A percentile compares a stretch with the other conserved stretches of the same genome.
Conservation (phyloP, 2,888 invertebrate genomes). For the Heteromurus nitidus region DNA sequence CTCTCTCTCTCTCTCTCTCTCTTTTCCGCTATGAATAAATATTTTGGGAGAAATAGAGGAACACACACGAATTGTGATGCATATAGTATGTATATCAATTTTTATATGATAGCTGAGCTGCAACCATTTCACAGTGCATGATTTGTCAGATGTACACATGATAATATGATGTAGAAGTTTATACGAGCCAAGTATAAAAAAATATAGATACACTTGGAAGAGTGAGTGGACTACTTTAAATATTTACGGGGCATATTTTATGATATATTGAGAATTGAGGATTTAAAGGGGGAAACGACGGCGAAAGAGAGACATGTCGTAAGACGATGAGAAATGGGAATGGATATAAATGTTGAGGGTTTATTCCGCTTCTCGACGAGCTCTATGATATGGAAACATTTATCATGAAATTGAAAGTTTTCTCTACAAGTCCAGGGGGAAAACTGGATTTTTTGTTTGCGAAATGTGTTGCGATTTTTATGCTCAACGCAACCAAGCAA, state of each 20-base stretch:
- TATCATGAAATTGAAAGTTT: conserved; percentile 44
- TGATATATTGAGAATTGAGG: conserved; percentile 65
- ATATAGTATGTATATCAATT: no score
- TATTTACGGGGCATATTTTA: conserved; percentile 66
- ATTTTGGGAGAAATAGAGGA: conserved; percentile 21
- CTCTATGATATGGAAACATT: conserved; percentile 41
- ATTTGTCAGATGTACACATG: conserved; percentile 20
- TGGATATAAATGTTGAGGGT: conserved; percentile 29
- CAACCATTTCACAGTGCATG: no score
- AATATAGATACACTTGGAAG: no score
- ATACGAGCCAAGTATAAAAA: background rate
- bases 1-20: background rate
- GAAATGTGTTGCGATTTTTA: no score
- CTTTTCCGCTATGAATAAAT: conserved; percentile 34
- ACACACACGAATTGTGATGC: conserved; percentile 59
- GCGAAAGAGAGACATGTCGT: conserved; percentile 1
- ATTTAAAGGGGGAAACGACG: conserved; percentile 35
- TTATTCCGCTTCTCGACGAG: background rate
- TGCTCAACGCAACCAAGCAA: no score
- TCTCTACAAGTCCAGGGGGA: background rate
- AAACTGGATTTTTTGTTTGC: background rate
- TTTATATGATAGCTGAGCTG: no score
- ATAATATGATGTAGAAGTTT: conserved; percentile 2
- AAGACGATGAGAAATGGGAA: conserved; percentile 64
- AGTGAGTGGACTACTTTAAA: conserved; percentile 48